phyloP scores from a whole-genome alignment of 2,888 invertebrate species.

The Hypsopygia costalis region DNA sequence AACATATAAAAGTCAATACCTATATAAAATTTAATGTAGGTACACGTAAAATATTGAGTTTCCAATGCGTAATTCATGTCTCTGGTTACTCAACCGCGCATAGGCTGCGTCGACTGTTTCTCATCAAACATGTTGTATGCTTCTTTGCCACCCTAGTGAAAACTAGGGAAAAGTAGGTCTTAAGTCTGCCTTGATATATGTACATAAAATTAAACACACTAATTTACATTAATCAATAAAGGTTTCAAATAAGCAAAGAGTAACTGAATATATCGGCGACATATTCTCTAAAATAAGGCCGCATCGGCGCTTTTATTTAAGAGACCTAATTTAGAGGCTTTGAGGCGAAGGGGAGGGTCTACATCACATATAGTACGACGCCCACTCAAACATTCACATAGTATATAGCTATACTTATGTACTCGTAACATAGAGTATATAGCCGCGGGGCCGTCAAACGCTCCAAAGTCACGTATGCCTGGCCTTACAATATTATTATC shows the following conservation, averaged over 20 bases:
- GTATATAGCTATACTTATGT: conserved; percentile 26
- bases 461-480: conserved; percentile 75
- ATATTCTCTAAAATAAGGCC: conserved; percentile 12
- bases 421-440: conserved; percentile 44
- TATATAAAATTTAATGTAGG: too few relatives aligned
- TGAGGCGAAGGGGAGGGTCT: conserved; percentile 54
- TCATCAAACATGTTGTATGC: too few relatives aligned
- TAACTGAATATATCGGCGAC: background rate
- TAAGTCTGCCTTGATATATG: too few relatives aligned
- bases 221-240: background rate
- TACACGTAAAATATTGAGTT: too few relatives aligned
- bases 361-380: conserved; percentile 58
- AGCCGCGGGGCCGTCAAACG: conserved; percentile 69
- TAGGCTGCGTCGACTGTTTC: too few relatives aligned
- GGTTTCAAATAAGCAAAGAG: background rate
- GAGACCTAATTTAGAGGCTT: conserved; percentile 75
- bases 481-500: conserved; percentile 76
- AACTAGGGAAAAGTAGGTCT: too few relatives aligned
- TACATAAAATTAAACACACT: background rate
- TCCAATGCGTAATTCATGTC: too few relatives aligned
- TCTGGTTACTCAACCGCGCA: too few relatives aligned
- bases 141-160: too few relatives aligned
- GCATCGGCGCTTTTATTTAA: conserved; percentile 48
- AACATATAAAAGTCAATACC: too few relatives aligned
- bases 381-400: conserved; percentile 50